Evolutionary conservation across 2,113 vertebrate species (phyloP).

Genomic region (Nibea albiflora): DNA sequence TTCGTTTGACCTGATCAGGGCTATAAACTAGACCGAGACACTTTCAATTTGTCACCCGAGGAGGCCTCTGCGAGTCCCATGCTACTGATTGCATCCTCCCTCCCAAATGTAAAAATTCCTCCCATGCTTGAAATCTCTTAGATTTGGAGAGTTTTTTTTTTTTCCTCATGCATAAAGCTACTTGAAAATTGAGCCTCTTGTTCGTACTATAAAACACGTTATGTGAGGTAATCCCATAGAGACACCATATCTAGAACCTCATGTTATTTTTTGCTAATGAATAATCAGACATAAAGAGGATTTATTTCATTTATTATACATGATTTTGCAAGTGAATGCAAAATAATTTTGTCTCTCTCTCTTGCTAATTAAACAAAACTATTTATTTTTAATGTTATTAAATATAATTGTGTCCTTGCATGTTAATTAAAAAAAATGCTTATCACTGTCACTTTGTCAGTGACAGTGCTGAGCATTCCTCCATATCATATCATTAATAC

Average conservation of each 20-base stretch:
- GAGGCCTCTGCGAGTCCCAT: slow-evolving; percentile 76
- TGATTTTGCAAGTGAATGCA: slow-evolving; percentile 8
- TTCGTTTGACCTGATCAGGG: slow-evolving; percentile 95
- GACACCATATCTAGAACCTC: background rate
- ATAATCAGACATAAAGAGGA: background rate
- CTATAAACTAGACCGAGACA: slow-evolving; percentile 94
- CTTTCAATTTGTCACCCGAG: slow-evolving; percentile 92
- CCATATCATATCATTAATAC: background rate
- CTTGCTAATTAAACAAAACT: background rate
- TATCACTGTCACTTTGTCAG: background rate
- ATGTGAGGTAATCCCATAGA: slow-evolving; percentile 27
- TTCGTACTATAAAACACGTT: slow-evolving; percentile 13
- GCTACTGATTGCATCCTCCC: slow-evolving; percentile 85
- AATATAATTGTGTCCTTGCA: background rate
- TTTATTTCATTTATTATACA: background rate
- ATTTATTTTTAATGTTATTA: background rate
- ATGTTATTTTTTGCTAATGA: slow-evolving; percentile 1
- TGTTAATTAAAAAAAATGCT: background rate
- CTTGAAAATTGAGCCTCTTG: slow-evolving; percentile 31
- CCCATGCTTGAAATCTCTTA: slow-evolving; percentile 72
- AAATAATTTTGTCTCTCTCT: background rate
- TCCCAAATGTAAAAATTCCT: slow-evolving; percentile 83
- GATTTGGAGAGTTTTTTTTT: slow-evolving; percentile 25
- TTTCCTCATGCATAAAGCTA: slow-evolving; percentile 50
- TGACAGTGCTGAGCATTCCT: background rate